phyloP scores from a whole-genome alignment of 92 coral and sea anemone genomes.

The Epizoanthus rinbou region DNA sequence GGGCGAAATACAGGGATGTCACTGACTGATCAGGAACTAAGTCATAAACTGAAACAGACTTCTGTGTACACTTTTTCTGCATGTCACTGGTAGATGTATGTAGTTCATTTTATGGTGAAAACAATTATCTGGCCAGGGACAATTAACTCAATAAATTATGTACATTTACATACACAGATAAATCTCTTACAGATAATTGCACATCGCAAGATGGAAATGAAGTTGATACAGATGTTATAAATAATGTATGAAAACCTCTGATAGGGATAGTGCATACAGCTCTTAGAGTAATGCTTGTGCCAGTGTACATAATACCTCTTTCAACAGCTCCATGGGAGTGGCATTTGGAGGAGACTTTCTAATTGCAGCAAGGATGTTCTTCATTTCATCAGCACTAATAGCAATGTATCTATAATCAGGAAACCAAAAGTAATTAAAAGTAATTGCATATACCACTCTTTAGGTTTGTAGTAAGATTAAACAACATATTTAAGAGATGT shows the following conservation, averaged over 20 bases:
- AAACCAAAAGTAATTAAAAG: neutral
- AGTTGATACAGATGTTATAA: neutral
- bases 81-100: conserved; percentile 4
- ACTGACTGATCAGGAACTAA: conserved; percentile 18
- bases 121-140: conserved; percentile 10
- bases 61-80: neutral
- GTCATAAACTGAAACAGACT: conserved; percentile 1
- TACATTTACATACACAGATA: neutral
- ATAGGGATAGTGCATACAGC: neutral
- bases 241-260: neutral
- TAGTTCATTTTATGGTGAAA: neutral
- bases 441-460: neutral
- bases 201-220: conserved; percentile 9
- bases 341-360: conserved; percentile 42
- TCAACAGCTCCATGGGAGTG: conserved; percentile 44
- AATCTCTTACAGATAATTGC: conserved; percentile 3
- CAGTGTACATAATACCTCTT: conserved; percentile 39
- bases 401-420: conserved; percentile 45
- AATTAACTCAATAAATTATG: neutral
- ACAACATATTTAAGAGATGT: conserved; percentile 3
- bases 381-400: conserved; percentile 58
- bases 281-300: neutral
- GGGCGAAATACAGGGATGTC: neutral
- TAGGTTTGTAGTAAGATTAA: conserved; percentile 4
- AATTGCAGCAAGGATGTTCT: conserved; percentile 47